Base-by-base conservation (phyloP, 92 coral and sea anemone species). In the Plumapathes pennacea region DNA sequence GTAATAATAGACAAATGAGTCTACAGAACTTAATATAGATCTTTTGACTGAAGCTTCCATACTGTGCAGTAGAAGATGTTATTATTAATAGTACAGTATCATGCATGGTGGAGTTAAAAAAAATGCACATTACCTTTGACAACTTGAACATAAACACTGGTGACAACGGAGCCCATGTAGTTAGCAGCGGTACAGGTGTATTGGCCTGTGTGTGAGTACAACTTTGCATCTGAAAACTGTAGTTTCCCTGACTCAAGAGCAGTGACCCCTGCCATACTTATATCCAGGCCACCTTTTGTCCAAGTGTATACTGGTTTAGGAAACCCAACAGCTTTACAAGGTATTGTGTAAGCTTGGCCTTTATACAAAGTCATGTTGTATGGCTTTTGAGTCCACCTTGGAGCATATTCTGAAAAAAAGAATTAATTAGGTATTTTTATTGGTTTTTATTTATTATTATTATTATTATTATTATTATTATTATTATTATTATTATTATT, bases 101-200 rank as follows among this genome's bases (percentile, higher is more conserved):
- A n/a, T n/a, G n/a, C n/a, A n/a, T n/a, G n/a, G n/a, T n/a, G n/a
- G n/a, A n/a, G n/a, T n/a, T n/a, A n/a, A n/a, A n/a, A n/a, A n/a
- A n/a, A n/a, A n/a, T n/a, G n/a, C n/a, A n/a, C n/a, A n/a, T n/a
- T 80, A 91, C 97, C 97, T 46, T 71, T 17, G 5, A 83, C 62
- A 47, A 91, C 86, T 21, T 45, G 54, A 12, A 91, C 71, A 39
- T 68, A 62, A n/a, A 75, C 72, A 33, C 69, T 54, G 25, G 74
- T 74, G 3, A 68, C 25, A 30, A 54, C 59, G 17, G 25, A 20
- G 22, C 92, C 97, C 34, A 51, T 3, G 0, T 5, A 0, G 43
- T 91, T 85, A 1, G 30, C 23, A 3, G 80, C 97, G 4, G 23
- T 29, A 69, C 96, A 91, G n/a, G 84, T 69, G 57, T 88, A 91